Evolutionary conservation across 2,888 invertebrate species (phyloP), one percentile per base, ranked within the genome.

Genomic region (Empis stercorea): DNA sequence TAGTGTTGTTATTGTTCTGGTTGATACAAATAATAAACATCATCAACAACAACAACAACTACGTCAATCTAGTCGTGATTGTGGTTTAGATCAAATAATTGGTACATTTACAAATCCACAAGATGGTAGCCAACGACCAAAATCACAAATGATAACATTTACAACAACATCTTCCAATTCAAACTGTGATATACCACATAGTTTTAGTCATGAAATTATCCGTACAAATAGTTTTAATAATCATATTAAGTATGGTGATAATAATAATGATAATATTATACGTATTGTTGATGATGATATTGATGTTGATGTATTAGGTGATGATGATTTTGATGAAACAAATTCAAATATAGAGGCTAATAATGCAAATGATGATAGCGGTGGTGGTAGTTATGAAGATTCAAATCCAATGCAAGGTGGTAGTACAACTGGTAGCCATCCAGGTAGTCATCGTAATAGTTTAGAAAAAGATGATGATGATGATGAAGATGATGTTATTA

Each of bases 301-400:
- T 38, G 48, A 50, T 48, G 32, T 43, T 34, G 45, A 50, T 34
- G 42, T 41, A 16, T 45, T 11, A 10, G 39, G 15, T 20, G 40
- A 23, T 27, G 20, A 20, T 20, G 39, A 20, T 13, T 11, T n/a
- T n/a, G 61, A 61, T 50, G 66, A 64, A 46, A 66, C 65, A 44
- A 48, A 46, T 30, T 51, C 50, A 14, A 65, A 66, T 56, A 62
- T 67, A 49, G 66, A 68, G 44, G 60, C 61, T 37, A 64, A 62
- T 45, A 68, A 68, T 56, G 65, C 65, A 34, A 66, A 67, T 47
- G 66, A 67, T 50, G 66, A 68, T 50, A 67, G 65, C 48, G 68
- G 67, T 50, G 67, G 67, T 34, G 67, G 67, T 52, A 68, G 68
- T 57, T 67, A 67, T 48, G 67, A 67, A 52, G 67, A 67, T 36